phyloP scores from a whole-genome alignment of 2,797 vertebrate species.

The Rhinophrynus dorsalis region DNA sequence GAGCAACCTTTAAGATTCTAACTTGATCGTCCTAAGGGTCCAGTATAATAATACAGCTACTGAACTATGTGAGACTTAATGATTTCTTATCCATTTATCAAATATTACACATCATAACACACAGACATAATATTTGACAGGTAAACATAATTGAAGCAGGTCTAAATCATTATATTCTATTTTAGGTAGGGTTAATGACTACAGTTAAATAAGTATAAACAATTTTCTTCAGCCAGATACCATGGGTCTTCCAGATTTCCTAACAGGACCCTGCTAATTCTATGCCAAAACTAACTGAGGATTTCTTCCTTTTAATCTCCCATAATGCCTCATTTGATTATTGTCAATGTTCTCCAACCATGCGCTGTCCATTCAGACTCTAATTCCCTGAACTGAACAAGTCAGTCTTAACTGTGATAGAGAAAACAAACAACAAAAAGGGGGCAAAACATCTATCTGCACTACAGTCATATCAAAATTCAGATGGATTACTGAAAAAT shows the following conservation, averaged over 20 bases:
- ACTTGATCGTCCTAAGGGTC: conserved; percentile 34
- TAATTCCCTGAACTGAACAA: conserved; percentile 66
- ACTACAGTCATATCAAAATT: conserved; percentile 52
- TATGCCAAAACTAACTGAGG: conserved; percentile 76
- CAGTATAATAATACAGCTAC: conserved; percentile 26
- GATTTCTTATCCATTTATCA: conserved; percentile 43
- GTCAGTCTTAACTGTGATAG: conserved; percentile 69
- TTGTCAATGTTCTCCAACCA: conserved; percentile 73
- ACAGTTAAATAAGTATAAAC: conserved; percentile 11
- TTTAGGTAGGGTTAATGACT: background rate
- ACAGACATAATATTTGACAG: conserved; percentile 45
- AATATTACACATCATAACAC: conserved; percentile 49
- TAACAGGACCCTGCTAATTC: conserved; percentile 73
- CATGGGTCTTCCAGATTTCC: conserved; percentile 74
- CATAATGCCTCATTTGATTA: conserved; percentile 78
- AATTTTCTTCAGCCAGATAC: conserved; percentile 71
- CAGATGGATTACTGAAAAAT: conserved; percentile 36
- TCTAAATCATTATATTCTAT: conserved; percentile 43
- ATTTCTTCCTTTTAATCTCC: conserved; percentile 78
- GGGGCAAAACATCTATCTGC: conserved; percentile 61
- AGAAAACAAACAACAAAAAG: conserved; percentile 67
- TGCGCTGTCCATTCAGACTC: conserved; percentile 78
- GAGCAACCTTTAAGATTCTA: background rate
- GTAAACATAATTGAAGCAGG: conserved; percentile 18
- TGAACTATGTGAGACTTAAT: conserved; percentile 26